Percentiles rank a stretch among this genome's conserved stretches.
These are phyloP conservation scores for Reticulitermes lucifugus DNA, from an alignment of 2,888 invertebrate species.

Conservation along the genomic window DNA sequence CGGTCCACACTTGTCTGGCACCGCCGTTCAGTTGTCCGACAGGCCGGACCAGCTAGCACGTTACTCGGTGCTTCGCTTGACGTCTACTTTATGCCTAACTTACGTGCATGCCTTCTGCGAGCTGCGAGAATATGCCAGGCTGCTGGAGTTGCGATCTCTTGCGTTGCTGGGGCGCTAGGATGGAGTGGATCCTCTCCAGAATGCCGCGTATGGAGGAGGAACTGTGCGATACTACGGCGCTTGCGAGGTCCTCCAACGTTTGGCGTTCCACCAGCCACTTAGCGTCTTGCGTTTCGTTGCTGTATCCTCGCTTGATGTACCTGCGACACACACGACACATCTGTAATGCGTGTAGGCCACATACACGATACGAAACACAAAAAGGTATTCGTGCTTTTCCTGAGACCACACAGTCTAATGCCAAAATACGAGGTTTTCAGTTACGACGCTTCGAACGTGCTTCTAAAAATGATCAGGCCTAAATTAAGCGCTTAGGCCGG, in stretches of 20 bases:
- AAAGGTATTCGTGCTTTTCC: too few relatives aligned
- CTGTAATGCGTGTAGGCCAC: too few relatives aligned
- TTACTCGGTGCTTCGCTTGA: too few relatives aligned
- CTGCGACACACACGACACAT: neutral
- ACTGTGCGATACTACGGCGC: conserved; percentile 76
- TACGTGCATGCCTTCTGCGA: neutral
- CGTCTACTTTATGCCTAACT: neutral
- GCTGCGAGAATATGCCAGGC: neutral
- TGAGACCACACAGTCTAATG: too few relatives aligned
- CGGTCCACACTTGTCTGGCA: too few relatives aligned
- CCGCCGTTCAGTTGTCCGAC: too few relatives aligned
- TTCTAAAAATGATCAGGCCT: too few relatives aligned
- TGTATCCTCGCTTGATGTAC: conserved; percentile 47
- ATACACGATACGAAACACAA: too few relatives aligned
- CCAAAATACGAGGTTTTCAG: too few relatives aligned
- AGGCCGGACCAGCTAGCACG: too few relatives aligned
- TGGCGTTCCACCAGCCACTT: conserved; percentile 56
- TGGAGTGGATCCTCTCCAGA: conserved; percentile 74
- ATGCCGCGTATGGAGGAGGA: conserved; percentile 73
- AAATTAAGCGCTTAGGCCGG: too few relatives aligned
- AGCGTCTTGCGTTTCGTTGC: conserved; percentile 37
- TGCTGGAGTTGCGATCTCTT: conserved; percentile 64
- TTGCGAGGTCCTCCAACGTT: conserved; percentile 79
- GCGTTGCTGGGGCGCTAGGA: conserved; percentile 67
- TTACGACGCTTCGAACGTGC: too few relatives aligned